Base-by-base conservation (phyloP, 1,140 invertebrate genomes). In the Bombus superbus region DNA sequence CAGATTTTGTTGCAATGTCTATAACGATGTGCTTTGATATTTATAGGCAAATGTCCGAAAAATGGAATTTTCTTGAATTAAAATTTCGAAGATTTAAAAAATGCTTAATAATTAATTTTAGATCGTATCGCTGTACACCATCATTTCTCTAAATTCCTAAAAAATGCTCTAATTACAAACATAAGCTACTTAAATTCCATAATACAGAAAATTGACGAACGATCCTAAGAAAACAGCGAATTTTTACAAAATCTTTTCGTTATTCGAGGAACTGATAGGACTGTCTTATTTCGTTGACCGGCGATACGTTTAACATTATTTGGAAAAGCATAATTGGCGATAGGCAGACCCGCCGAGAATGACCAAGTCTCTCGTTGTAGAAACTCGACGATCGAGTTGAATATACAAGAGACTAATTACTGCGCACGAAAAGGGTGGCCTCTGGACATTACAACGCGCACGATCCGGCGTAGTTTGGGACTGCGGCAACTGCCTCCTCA, bases 371-470 rank as follows among this genome's bases (percentile, higher is more conserved):
- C n/a, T 13, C 68, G 32, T 62, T 15, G 40, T 22, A n/a, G 25
- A 6, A 74, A 47, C 28, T 73, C n/a, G 44, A 62, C 25, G n/a
- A 44, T 40, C 68, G 44, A 32, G 42, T 32, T 35, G 77, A 47
- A 71, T 86, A 76, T 76, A 88, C 85, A 85, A 82, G 62, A 83
- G 84, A 89, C 84, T 89, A 89, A 89, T 89, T 91, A 89, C 92
- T 94, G 83, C 47, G 92, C 93, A 83, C 92, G 13, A 83, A 88
- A 79, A 71, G 88, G 72, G 35, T 32, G 32, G 71, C 44, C 32
- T 62, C 59, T 35, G 74, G 74, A 81, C 77, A 68, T 69, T 68
- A 69, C 85, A 73, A 42, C 73, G 35, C 25, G 32, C 40, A 77
- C 64, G 83, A 75, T 69, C 78, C 44, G 28, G 18, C 38, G 53